phyloP scores from a whole-genome alignment of 2,113 vertebrate genomes.

The Vombatus ursinus region DNA sequence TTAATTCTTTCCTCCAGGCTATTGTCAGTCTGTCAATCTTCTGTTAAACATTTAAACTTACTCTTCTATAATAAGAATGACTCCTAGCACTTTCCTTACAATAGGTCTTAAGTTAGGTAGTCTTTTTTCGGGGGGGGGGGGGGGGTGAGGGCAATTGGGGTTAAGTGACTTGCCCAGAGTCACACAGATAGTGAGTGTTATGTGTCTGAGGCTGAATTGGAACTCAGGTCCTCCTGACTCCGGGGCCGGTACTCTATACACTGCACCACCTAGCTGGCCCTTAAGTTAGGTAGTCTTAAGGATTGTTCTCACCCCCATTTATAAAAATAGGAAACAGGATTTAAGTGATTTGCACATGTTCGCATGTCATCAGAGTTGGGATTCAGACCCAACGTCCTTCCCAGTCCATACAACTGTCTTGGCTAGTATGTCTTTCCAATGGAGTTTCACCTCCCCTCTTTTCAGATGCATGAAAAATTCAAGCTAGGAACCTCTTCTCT shows the following conservation, averaged over 20 bases:
- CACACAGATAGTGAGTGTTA: too few relatives aligned
- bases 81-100: background rate
- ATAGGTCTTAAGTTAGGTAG: background rate
- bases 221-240: too few relatives aligned
- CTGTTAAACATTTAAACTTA: background rate
- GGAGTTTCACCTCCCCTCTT: background rate
- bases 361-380: background rate
- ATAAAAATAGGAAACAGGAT: background rate
- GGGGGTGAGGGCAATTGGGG: too few relatives aligned
- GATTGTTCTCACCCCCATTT: background rate
- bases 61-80: background rate
- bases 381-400: background rate
- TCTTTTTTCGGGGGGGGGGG: too few relatives aligned
- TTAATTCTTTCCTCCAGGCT: background rate
- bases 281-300: background rate
- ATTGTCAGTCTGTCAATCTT: background rate
- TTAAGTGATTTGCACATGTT: background rate
- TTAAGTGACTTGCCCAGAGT: too few relatives aligned
- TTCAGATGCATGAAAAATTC: background rate
- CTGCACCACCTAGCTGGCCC: too few relatives aligned
- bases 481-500: background rate
- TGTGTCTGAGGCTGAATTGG: too few relatives aligned
- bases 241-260: too few relatives aligned
- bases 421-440: background rate
- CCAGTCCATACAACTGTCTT: background rate